phyloP scores from a whole-genome alignment of 2,113 vertebrate species.

The Chamaea fasciata region DNA sequence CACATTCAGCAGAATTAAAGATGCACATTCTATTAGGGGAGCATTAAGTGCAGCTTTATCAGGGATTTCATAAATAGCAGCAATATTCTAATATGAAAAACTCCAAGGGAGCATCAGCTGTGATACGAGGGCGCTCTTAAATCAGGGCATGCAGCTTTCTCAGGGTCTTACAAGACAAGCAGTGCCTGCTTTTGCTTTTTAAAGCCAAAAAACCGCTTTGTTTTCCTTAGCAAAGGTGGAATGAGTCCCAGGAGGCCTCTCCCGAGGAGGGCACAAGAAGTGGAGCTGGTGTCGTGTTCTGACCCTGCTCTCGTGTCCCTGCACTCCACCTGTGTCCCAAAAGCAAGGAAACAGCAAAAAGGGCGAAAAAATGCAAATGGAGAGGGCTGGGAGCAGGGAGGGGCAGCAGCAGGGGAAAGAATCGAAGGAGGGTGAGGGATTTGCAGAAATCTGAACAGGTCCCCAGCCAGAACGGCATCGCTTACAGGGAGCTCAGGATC shows the following conservation, averaged over 20 bases:
- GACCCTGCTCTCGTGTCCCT: background rate
- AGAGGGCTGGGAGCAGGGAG: background rate
- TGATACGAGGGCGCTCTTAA: background rate
- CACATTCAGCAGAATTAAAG: slow-evolving; percentile 35
- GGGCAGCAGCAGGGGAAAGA: background rate
- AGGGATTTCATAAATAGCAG: slow-evolving; percentile 50
- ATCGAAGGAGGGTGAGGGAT: background rate
- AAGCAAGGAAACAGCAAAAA: background rate
- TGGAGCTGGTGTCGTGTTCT: background rate
- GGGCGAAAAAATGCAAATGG: accelerated
- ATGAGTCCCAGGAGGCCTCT: background rate
- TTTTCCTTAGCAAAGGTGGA: background rate
- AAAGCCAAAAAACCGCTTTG: background rate
- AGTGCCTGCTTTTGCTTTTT: background rate
- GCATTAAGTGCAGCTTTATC: slow-evolving; percentile 18
- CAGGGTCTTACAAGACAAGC: background rate
- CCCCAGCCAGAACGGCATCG: accelerated
- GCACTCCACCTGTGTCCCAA: background rate
- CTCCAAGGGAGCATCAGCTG: background rate
- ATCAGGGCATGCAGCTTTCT: background rate
- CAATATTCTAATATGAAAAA: background rate
- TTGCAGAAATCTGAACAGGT: background rate
- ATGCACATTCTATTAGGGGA: background rate
- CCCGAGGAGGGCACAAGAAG: too few relatives aligned
- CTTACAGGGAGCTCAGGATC: background rate